Evolutionary conservation across 2,888 invertebrate species (phyloP).

Genomic region (Agriopis marginaria): DNA sequence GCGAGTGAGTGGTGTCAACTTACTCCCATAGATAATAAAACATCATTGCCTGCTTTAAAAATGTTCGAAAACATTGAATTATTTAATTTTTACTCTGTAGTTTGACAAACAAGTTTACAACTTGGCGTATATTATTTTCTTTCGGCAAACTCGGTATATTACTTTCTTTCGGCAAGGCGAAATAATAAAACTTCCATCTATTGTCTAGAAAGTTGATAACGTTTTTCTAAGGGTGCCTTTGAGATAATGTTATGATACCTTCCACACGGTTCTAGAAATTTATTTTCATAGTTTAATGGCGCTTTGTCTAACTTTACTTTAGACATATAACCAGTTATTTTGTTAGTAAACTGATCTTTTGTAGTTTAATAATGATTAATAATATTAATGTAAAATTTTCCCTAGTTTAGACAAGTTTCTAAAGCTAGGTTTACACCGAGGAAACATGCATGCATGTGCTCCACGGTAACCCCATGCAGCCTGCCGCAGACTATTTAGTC

Average conservation of each 20-base stretch:
- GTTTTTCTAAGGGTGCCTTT: constrained; percentile 22
- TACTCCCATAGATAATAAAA: background rate
- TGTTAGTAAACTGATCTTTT: constrained; percentile 6
- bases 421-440: background rate
- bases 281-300: constrained; percentile 22
- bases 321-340: background rate
- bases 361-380: background rate
- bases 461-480: background rate
- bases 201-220: constrained; percentile 29
- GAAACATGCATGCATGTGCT: background rate
- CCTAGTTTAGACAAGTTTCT: background rate
- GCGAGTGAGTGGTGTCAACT: background rate
- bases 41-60: constrained; percentile 13
- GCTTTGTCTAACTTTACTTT: constrained; percentile 7
- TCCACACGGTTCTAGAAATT: constrained; percentile 11
- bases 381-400: background rate
- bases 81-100: constrained; percentile 14
- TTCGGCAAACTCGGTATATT: background rate
- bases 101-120: constrained; percentile 5
- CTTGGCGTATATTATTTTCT: constrained; percentile 14
- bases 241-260: constrained; percentile 13
- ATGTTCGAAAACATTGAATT: constrained; percentile 5
- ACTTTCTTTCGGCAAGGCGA: constrained; percentile 15
- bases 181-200: constrained; percentile 25
- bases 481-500: too few relatives aligned